A percentile compares a stretch with the other conserved stretches of the same genome.
Conservation (phyloP, 2,888 invertebrate genomes). For the Caenorhabditis sp. region DNA sequence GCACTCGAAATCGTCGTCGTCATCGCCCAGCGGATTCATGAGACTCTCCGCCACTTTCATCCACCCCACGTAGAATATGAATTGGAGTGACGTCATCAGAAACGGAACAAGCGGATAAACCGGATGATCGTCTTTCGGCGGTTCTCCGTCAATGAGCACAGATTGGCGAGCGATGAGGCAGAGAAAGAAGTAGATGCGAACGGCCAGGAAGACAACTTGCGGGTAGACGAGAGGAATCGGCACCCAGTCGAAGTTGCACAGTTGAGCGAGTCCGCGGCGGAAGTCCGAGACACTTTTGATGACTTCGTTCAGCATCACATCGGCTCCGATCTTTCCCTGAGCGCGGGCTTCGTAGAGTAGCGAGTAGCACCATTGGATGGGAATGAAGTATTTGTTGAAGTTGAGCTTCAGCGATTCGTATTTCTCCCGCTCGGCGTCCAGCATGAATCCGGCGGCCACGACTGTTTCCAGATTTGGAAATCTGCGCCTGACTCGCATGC, state of each 20-base stretch:
- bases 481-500: conserved; percentile 62
- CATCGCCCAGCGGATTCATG: conserved; percentile 76
- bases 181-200: conserved; percentile 75
- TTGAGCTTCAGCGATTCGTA: conserved; percentile 52
- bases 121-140: conserved; percentile 58
- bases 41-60: conserved; percentile 76
- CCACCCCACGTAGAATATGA: conserved; percentile 76
- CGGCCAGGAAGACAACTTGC: conserved; percentile 76
- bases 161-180: conserved; percentile 75
- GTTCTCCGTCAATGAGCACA: conserved; percentile 67
- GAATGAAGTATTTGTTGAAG: conserved; percentile 65
- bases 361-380: conserved; percentile 67
- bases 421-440: conserved; percentile 57
- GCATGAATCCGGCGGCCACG: conserved; percentile 65
- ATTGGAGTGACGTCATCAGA: conserved; percentile 73
- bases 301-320: conserved; percentile 69
- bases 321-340: conserved; percentile 64
- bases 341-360: conserved; percentile 64
- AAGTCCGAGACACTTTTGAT: conserved; percentile 63
- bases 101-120: conserved; percentile 71
- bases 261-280: conserved; percentile 64
- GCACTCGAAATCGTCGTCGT: conserved; percentile 75
- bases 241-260: conserved; percentile 73
- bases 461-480: conserved; percentile 67
- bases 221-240: conserved; percentile 76